Conservation (phyloP, 2,888 invertebrate species). For the Hesperia comma region DNA sequence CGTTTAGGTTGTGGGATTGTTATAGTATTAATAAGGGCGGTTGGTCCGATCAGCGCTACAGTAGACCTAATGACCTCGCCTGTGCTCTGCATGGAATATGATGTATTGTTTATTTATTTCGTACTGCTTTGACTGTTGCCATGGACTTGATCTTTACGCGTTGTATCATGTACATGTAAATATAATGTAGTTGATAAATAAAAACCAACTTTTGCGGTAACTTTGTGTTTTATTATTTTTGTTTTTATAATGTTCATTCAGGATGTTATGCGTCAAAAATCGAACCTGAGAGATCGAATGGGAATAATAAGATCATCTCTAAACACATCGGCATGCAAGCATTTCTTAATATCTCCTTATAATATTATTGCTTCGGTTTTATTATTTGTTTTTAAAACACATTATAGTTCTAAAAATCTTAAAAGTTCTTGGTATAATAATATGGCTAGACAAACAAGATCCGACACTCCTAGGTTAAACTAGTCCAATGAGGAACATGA, state of each 20-base stretch:
- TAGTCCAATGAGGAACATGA: too few species aligned
- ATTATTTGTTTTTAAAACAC: too few species aligned
- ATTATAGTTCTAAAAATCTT: too few species aligned
- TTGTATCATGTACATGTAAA: conserved; percentile 80
- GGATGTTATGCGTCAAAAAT: too few species aligned
- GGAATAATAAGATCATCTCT: too few species aligned
- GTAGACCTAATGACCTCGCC: conserved; percentile 59
- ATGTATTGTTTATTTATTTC: conserved; percentile 68
- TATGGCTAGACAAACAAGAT: too few species aligned
- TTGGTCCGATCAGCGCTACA: conserved; percentile 56
- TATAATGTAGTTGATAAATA: conserved; percentile 74
- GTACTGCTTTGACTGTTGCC: conserved; percentile 81
- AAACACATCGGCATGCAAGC: too few species aligned
- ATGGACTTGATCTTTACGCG: conserved; percentile 81
- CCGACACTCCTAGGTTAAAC: too few species aligned
- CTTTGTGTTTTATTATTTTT: conserved; percentile 45
- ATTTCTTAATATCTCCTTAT: too few species aligned
- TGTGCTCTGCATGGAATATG: conserved; percentile 52
- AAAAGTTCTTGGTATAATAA: too few species aligned
- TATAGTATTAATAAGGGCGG: conserved; percentile 40
- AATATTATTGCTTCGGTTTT: too few species aligned
- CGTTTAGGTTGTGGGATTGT: conserved; percentile 39
- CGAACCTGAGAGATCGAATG: too few species aligned
- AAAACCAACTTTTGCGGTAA: conserved; percentile 73
- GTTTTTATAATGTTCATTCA: conserved; percentile 15